These are phyloP conservation scores for Grammatotria lemairii DNA, from an alignment of 2,113 vertebrate genomes.

Conservation along the genomic window DNA sequence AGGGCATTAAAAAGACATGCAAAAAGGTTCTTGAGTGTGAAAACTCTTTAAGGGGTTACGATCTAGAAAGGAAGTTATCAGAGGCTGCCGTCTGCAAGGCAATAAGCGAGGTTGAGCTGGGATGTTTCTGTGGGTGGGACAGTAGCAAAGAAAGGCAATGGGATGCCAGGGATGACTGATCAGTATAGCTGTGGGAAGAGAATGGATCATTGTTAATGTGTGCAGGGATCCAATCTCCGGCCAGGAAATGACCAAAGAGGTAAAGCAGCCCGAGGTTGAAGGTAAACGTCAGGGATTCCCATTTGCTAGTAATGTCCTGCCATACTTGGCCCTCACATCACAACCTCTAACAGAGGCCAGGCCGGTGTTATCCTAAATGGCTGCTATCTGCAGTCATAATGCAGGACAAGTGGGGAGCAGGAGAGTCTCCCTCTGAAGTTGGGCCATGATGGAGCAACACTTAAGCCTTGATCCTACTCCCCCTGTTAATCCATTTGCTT, in stretches of 20 bases:
- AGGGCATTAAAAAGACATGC: constrained; percentile 12
- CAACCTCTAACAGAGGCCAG: neutral
- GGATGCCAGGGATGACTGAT: neutral
- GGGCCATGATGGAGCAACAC: constrained; percentile 6
- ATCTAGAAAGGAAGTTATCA: constrained; percentile 12
- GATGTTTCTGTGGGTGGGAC: constrained; percentile 20
- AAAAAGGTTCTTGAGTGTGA: constrained; percentile 20
- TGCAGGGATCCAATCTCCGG: neutral
- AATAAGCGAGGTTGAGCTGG: constrained; percentile 1
- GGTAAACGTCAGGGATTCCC: constrained; percentile 1
- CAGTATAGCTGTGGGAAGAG: neutral
- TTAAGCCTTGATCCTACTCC: constrained; percentile 26
- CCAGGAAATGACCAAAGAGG: neutral
- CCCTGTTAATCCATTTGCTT: constrained; percentile 44
- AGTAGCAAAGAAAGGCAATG: neutral
- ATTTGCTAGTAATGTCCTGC: neutral
- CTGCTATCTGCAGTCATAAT: neutral
- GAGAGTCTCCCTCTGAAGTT: neutral
- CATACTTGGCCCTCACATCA: neutral
- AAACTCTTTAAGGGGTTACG: neutral
- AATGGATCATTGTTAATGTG: constrained; percentile 1
- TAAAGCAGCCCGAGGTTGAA: neutral
- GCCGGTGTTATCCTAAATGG: neutral
- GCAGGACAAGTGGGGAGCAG: neutral
- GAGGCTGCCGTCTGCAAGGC: neutral